Evolutionary conservation across 2,113 vertebrate genomes (phyloP).

Genomic region (Eubucco bourcierii): DNA sequence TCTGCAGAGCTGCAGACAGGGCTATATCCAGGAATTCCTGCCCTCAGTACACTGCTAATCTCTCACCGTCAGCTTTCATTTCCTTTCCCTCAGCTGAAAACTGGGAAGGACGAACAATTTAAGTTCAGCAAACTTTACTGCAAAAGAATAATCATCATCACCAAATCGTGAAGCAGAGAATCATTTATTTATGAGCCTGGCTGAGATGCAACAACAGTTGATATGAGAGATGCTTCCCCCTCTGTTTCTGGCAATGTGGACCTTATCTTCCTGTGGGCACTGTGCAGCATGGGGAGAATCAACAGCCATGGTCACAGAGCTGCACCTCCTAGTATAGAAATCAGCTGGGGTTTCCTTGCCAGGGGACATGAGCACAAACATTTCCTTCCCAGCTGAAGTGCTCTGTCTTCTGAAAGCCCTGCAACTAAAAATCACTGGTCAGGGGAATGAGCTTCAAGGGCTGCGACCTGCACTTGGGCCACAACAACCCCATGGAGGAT

Average conservation of each 20-base stretch:
- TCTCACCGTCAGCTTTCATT: slow-evolving; percentile 6
- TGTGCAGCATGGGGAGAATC: accelerated
- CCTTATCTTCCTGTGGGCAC: background rate
- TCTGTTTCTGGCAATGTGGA: background rate
- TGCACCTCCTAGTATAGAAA: background rate
- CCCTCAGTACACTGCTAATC: background rate
- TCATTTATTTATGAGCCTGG: background rate
- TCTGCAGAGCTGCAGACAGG: background rate
- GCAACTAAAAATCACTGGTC: background rate
- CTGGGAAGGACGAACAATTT: background rate
- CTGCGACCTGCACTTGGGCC: background rate
- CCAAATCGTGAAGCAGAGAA: background rate
- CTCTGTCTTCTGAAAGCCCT: background rate
- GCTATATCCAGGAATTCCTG: background rate
- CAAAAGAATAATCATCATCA: background rate
- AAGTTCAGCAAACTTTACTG: background rate
- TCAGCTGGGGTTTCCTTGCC: background rate
- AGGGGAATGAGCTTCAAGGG: background rate
- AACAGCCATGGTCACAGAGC: accelerated
- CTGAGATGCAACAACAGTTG: background rate
- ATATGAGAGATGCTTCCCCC: background rate
- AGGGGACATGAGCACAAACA: accelerated
- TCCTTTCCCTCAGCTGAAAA: background rate
- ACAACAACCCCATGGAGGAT: no score
- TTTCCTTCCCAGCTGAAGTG: background rate